phyloP scores from a whole-genome alignment of 2,888 invertebrate genomes.

The Orthosia gothica region DNA sequence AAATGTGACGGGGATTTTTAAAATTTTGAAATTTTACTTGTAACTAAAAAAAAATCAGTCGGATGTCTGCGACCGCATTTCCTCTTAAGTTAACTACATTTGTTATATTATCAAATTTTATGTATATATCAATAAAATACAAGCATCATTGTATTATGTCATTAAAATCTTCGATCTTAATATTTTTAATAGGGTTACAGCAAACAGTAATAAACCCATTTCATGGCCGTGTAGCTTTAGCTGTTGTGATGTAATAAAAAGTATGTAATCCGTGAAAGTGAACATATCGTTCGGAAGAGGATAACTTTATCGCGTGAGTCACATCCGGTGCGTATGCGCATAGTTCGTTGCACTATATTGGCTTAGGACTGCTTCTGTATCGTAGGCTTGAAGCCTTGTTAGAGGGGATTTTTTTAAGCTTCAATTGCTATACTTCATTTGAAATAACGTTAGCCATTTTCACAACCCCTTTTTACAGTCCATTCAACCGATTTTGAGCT shows the following conservation, averaged over 20 bases:
- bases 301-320: conserved; percentile 65
- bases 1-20: too few species aligned
- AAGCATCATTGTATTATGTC: neutral
- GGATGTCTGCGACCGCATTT: too few species aligned
- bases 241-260: conserved; percentile 39
- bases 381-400: neutral
- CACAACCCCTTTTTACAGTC: too few species aligned
- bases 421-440: too few species aligned
- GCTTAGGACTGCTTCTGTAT: conserved; percentile 10
- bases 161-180: conserved; percentile 13
- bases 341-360: conserved; percentile 56
- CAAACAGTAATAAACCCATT: conserved; percentile 19
- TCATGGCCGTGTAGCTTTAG: neutral
- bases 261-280: conserved; percentile 60
- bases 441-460: too few species aligned
- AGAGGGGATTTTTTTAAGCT: too few species aligned
- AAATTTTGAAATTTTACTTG: too few species aligned
- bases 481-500: too few species aligned
- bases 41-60: too few species aligned
- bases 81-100: too few species aligned
- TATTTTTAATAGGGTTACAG: conserved; percentile 13
- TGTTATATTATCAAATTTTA: too few species aligned
- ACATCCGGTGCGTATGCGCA: conserved; percentile 58
- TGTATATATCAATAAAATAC: neutral
- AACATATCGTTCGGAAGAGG: conserved; percentile 57